Percentiles rank a stretch among this genome's conserved stretches.
These are phyloP conservation scores for Amia ocellicauda DNA, from an alignment of 2,113 vertebrate genomes.

Conservation along the genomic window DNA sequence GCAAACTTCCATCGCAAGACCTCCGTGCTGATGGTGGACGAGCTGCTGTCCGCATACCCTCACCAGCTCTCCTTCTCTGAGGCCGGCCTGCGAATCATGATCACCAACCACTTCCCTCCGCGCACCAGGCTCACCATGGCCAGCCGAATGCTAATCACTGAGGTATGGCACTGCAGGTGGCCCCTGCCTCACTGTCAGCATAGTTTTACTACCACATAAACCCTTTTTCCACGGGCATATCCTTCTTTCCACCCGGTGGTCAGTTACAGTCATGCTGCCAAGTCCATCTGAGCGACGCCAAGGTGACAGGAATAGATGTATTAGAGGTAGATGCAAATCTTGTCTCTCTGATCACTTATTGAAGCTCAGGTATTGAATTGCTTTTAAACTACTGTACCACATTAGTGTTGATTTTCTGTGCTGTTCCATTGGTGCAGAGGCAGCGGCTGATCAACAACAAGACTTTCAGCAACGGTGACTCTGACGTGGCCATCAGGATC, in stretches of 20 bases:
- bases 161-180: conserved; percentile 58
- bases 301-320: too few species aligned
- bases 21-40: conserved; percentile 95
- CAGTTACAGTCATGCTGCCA: too few species aligned
- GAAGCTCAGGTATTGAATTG: too few species aligned
- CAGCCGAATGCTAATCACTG: conserved; percentile 96
- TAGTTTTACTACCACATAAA: too few species aligned
- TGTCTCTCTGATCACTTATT: too few species aligned
- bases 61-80: conserved; percentile 96
- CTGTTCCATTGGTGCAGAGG: conserved; percentile 67
- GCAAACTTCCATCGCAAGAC: conserved; percentile 87
- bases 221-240: too few species aligned
- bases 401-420: too few species aligned
- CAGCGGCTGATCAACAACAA: conserved; percentile 88
- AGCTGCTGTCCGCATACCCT: conserved; percentile 91
- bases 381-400: too few species aligned
- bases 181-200: too few species aligned
- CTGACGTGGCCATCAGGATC: conserved; percentile 81
- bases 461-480: conserved; percentile 83
- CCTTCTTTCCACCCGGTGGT: too few species aligned
- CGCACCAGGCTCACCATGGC: conserved; percentile 98
- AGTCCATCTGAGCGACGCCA: too few species aligned
- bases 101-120: conserved; percentile 95
- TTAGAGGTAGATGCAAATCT: too few species aligned
- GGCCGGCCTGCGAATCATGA: conserved; percentile 97